Evolutionary conservation across 2,888 invertebrate genomes (phyloP).

Genomic region (Meteorus colon): DNA sequence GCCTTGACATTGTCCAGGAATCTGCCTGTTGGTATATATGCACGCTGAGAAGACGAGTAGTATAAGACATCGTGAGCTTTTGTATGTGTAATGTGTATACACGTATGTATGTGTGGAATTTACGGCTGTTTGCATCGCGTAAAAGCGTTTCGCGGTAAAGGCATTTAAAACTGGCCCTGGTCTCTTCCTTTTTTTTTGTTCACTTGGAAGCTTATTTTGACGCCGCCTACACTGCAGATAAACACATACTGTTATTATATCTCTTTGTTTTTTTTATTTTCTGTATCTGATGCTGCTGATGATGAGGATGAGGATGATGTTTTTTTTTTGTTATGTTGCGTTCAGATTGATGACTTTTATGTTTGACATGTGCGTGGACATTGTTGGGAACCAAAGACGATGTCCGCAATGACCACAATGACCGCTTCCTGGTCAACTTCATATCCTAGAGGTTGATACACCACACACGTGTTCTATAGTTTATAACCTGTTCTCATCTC

Average conservation of each 20-base stretch:
- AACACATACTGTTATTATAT: neutral
- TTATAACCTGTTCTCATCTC: conserved; percentile 5
- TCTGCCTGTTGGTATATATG: conserved; percentile 16
- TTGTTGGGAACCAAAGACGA: conserved; percentile 40
- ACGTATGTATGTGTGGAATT: conserved; percentile 23
- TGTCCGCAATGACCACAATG: conserved; percentile 41
- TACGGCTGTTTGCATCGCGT: conserved; percentile 34
- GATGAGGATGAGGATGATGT: too few species aligned
- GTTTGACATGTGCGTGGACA: conserved; percentile 6
- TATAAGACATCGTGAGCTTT: conserved; percentile 25
- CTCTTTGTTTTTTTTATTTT: conserved; percentile 20
- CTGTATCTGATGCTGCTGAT: neutral
- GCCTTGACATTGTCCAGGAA: conserved; percentile 40
- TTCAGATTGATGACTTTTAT: conserved; percentile 13
- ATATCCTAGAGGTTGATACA: conserved; percentile 15
- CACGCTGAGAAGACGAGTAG: neutral
- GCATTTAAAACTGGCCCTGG: conserved; percentile 42
- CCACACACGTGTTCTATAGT: conserved; percentile 13
- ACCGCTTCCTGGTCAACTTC: conserved; percentile 39
- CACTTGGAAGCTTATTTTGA: conserved; percentile 5
- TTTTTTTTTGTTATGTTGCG: neutral
- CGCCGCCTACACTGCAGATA: neutral
- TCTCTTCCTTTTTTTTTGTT: conserved; percentile 10
- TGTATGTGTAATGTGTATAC: conserved; percentile 3
- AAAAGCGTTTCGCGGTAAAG: conserved; percentile 43